These are phyloP conservation scores for Tokudaia tokunoshimensis DNA, from an alignment of 2,797 vertebrate species.

Conservation along the genomic window DNA sequence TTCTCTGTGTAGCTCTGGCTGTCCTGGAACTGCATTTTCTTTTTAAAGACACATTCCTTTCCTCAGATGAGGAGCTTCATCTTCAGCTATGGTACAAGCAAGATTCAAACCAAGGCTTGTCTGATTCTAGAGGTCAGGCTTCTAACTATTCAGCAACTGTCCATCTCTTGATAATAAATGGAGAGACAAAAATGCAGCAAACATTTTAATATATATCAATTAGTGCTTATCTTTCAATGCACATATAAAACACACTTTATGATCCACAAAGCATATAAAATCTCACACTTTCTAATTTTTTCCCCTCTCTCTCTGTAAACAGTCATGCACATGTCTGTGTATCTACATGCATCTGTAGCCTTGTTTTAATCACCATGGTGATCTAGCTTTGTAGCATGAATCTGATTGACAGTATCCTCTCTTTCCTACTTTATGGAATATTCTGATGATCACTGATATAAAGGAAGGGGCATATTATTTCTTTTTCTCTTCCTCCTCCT, in stretches of 20 bases:
- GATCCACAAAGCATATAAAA: not conserved
- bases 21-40: not conserved
- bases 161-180: not conserved
- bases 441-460: not conserved
- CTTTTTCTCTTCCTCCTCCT: not conserved
- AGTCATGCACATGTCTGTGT: not conserved
- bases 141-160: not conserved
- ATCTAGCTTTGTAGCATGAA: not conserved
- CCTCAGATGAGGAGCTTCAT: not conserved
- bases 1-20: too few species aligned
- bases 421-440: not conserved
- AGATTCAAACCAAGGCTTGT: not conserved
- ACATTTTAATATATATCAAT: not conserved
- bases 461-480: not conserved
- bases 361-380: not conserved
- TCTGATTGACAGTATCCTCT: not conserved
- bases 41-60: not conserved
- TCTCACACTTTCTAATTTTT: slow-evolving; percentile 11
- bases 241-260: not conserved
- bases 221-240: not conserved
- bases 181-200: not conserved
- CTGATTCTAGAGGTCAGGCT: slow-evolving; percentile 2
- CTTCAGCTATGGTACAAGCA: not conserved
- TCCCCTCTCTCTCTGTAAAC: not conserved
- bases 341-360: not conserved